These are phyloP conservation scores for Temnothorax rugatulus DNA, from an alignment of 2,888 invertebrate species.

Conservation along the genomic window DNA sequence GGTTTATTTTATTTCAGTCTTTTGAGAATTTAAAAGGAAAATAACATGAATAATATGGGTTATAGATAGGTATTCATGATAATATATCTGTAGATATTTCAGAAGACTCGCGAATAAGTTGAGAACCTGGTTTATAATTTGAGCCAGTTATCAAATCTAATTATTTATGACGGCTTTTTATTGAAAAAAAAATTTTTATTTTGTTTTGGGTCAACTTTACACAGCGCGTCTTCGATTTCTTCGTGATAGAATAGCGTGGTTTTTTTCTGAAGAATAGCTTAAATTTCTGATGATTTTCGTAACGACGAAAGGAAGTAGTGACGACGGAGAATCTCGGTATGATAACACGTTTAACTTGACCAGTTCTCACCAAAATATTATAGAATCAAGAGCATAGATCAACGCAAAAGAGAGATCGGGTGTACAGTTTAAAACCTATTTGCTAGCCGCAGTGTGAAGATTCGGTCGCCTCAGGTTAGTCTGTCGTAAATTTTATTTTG, in stretches of 20 bases:
- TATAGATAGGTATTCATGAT: not conserved
- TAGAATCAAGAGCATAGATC: constrained; percentile 36
- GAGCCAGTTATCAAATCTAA: not conserved
- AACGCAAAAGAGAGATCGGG: constrained; percentile 19
- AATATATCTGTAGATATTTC: not conserved
- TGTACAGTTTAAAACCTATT: constrained; percentile 44
- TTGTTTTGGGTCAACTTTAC: not conserved
- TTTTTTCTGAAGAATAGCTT: not conserved
- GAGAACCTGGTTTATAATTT: not conserved
- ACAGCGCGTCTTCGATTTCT: not conserved
- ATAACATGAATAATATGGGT: not conserved
- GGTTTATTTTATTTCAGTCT: not conserved
- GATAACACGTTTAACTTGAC: constrained; percentile 20
- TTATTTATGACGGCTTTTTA: not conserved
- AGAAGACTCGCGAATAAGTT: not conserved
- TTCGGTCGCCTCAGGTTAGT: constrained; percentile 85
- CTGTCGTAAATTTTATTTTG: constrained; percentile 83
- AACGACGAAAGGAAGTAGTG: not conserved
- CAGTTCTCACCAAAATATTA: constrained; percentile 8
- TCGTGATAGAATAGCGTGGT: constrained; percentile 17
- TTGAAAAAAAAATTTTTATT: not conserved
- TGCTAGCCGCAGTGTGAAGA: constrained; percentile 83
- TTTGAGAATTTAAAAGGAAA: not conserved
- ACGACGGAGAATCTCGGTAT: constrained; percentile 15
- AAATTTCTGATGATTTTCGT: not conserved